Evolutionary conservation across 2,797 vertebrate genomes (phyloP), one percentile per base, ranked within the genome.

Genomic region (Rhinophrynus dorsalis): DNA sequence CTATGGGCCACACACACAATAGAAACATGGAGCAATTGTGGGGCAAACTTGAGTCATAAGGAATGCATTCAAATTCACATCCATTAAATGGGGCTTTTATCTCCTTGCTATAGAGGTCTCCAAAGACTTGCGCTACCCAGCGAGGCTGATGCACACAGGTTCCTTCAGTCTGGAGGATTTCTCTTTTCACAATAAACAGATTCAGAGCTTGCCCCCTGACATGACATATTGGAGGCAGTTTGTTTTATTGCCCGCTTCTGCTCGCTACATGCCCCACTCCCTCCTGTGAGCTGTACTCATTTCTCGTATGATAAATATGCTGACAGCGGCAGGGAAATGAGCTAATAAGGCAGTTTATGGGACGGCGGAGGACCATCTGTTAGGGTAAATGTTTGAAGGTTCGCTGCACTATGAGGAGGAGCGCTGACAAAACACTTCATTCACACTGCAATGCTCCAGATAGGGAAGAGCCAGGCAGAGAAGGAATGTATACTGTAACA

Each of bases 341-440:
- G 85, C 82, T 85, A 66, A 65, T 77, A 78, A 84, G 75, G 3
- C 37, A 78, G 78, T 87, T 89, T 84, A 88, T 88, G 76, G 85
- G 80, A 79, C 87, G 84, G 74, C 2, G 0, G 81, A 83, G 88
- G 77, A 83, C 84, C 81, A 87, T 91, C 83, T 88, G 82, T 90
- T 90, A 88, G 85, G 83, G 83, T 86, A 90, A 89, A 87, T 84
- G 85, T 89, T 88, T 89, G 54, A 86, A 89, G 83, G 82, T 55
- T 45, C 10, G 11, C 37, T 82, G 84, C 84, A 85, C 81, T 78
- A 63, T 74, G 82, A 81, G 82, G 86, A 84, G 54, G 64, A 33
- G 32, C 10, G 27, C 82, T 86, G 86, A 83, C 0, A 1, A 88
- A 83, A 85, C 81, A 42, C 83, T 89, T 86, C 77, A 78, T 87